A percentile compares a stretch with the other conserved stretches of the same genome.
These are phyloP conservation scores for Cavia aperea DNA, from an alignment of 2,113 vertebrate genomes.

Conservation along the genomic window DNA sequence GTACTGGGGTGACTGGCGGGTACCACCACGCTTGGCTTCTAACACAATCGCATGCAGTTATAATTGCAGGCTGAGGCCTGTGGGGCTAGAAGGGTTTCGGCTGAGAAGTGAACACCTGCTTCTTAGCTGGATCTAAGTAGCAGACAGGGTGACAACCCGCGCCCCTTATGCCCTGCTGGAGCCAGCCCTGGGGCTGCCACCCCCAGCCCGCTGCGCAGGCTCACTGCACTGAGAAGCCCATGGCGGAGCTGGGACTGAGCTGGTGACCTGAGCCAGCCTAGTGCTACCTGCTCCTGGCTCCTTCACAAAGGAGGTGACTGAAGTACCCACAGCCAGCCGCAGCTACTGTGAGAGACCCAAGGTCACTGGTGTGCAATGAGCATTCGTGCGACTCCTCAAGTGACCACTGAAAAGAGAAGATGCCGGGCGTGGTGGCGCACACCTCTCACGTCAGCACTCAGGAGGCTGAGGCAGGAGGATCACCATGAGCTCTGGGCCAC, in stretches of 20 bases:
- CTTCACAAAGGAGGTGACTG: not conserved
- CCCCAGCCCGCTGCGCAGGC: not conserved
- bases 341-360: not conserved
- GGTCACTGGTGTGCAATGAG: not conserved
- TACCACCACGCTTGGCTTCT: not conserved
- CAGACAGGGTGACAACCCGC: not conserved
- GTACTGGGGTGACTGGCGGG: not conserved
- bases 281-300: not conserved
- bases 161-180: not conserved
- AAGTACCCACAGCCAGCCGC: not conserved
- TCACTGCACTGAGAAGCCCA: not conserved
- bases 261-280: not conserved
- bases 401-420: not conserved
- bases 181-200: not conserved
- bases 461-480: not conserved
- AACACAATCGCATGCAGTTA: not conserved
- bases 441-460: not conserved
- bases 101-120: not conserved
- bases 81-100: not conserved
- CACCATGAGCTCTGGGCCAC: not conserved
- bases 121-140: not conserved
- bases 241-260: no score
- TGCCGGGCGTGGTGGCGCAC: not conserved
- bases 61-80: not conserved
- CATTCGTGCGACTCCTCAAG: not conserved